Evolutionary conservation across 1,140 invertebrate species (phyloP).

Genomic region (Rhagoletis zephyria): DNA sequence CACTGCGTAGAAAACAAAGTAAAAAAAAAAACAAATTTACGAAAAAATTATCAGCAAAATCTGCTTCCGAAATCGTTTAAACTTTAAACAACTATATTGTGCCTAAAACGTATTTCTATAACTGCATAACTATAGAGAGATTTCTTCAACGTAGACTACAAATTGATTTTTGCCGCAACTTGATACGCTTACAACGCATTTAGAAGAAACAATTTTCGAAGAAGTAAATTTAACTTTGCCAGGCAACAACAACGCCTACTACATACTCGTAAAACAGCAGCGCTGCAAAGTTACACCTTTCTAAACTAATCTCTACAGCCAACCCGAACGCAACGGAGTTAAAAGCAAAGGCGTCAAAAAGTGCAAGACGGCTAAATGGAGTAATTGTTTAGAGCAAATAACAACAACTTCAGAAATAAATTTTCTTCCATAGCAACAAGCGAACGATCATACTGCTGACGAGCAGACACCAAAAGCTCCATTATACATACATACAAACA

Average conservation of each 20-base stretch:
- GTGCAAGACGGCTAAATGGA: background rate
- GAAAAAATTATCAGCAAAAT: no score
- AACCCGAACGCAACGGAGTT: background rate
- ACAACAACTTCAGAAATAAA: background rate
- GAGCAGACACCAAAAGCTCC: background rate
- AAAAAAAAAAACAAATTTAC: no score
- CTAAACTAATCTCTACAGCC: background rate
- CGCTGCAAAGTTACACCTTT: background rate
- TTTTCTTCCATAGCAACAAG: constrained; percentile 21
- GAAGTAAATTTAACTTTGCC: no score
- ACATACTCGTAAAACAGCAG: background rate
- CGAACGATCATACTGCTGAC: background rate
- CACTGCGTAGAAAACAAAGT: no score
- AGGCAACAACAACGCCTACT: background rate
- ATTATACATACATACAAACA: background rate
- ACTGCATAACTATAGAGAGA: background rate
- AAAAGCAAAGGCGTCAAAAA: constrained; percentile 22
- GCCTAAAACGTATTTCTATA: background rate
- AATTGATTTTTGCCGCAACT: background rate
- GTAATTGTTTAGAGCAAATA: constrained; percentile 16
- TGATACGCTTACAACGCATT: constrained; percentile 1
- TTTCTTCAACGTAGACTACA: background rate
- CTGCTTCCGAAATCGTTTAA: no score
- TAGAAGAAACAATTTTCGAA: background rate
- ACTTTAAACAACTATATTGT: background rate